A percentile compares a stretch with the other conserved stretches of the same genome.
Evolutionary conservation across 1,140 invertebrate genomes (phyloP).

Genomic region (Drosophila rufa): DNA sequence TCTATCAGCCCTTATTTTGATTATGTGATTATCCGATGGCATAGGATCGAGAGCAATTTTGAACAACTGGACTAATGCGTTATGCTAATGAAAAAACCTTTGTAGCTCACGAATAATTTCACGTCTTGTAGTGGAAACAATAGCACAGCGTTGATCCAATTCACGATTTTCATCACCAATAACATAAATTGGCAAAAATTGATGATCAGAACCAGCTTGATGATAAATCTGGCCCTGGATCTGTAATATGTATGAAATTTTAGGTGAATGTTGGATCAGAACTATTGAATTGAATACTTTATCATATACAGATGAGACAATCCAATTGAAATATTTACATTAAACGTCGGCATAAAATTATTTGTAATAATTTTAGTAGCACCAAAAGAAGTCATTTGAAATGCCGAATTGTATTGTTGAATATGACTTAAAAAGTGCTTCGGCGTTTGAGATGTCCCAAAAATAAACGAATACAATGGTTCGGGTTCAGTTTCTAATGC

Average conservation of each 20-base stretch:
- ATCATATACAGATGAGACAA: not conserved
- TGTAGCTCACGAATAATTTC: not conserved
- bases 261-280: not conserved
- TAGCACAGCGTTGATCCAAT: not conserved
- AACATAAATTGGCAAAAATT: not conserved
- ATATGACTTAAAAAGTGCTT: too few species aligned
- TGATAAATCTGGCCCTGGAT: not conserved
- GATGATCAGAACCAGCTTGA: not conserved
- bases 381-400: not conserved
- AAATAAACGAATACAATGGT: too few species aligned
- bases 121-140: not conserved
- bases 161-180: not conserved
- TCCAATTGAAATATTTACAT: not conserved
- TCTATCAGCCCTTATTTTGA: not conserved
- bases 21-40: too few species aligned
- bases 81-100: not conserved
- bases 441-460: too few species aligned
- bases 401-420: too few species aligned
- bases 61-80: not conserved
- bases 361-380: not conserved
- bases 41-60: not conserved
- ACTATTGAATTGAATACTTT: not conserved
- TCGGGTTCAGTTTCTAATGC: too few species aligned
- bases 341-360: not conserved
- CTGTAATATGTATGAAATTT: constrained; percentile 2